These are phyloP conservation scores for Carcina quercana DNA, from an alignment of 2,888 invertebrate genomes.

Conservation along the genomic window DNA sequence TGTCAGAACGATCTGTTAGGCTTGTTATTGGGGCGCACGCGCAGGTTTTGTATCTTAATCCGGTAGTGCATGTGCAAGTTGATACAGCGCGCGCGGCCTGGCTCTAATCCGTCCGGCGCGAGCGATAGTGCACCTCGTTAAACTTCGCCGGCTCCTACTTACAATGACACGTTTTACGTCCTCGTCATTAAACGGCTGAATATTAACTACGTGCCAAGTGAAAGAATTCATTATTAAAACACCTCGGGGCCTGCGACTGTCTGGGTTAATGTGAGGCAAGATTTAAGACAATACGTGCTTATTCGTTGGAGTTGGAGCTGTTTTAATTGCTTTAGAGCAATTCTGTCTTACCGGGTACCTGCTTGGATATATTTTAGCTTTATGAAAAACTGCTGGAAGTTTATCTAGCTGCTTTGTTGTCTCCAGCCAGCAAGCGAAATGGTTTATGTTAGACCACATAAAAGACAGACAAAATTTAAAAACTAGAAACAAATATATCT, in stretches of 20 bases:
- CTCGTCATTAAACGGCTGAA: slow-evolving; percentile 52
- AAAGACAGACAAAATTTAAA: too few relatives aligned
- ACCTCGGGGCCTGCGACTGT: slow-evolving; percentile 54
- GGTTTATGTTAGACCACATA: too few relatives aligned
- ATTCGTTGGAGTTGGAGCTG: slow-evolving; percentile 29
- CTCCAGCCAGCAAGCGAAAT: too few relatives aligned
- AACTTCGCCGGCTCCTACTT: slow-evolving; percentile 21
- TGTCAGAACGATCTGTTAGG: too few relatives aligned
- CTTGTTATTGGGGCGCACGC: too few relatives aligned
- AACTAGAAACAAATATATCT: too few relatives aligned
- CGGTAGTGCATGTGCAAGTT: slow-evolving; percentile 26
- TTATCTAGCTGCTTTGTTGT: too few relatives aligned
- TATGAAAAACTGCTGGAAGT: too few relatives aligned
- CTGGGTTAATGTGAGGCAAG: slow-evolving; percentile 53
- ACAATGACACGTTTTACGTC: slow-evolving; percentile 52
- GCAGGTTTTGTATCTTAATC: too few relatives aligned
- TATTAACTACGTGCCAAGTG: slow-evolving; percentile 57
- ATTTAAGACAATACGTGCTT: slow-evolving; percentile 62
- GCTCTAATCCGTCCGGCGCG: slow-evolving; percentile 31
- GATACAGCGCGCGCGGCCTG: slow-evolving; percentile 25
- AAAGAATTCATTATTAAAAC: slow-evolving; percentile 69
- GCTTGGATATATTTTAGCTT: too few relatives aligned
- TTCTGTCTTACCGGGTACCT: too few relatives aligned
- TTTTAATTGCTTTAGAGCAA: slow-evolving; percentile 11
- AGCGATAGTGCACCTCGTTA: slow-evolving; percentile 32